Conservation (phyloP, 2,797 vertebrate species). For the Tympanoctomys barrerae region DNA sequence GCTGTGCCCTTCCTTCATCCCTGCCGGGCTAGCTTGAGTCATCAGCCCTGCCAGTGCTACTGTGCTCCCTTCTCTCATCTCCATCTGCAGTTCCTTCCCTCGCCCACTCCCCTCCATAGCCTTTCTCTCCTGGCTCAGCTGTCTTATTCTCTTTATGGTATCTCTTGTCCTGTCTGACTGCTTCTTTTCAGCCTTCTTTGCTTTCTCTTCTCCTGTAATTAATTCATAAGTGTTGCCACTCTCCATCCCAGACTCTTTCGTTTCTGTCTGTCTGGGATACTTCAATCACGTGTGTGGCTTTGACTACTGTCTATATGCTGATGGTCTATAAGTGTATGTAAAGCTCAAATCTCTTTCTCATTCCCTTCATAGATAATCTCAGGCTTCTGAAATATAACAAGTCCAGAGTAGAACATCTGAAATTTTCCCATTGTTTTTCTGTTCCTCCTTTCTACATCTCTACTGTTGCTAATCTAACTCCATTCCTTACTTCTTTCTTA, state of each 20-base stretch:
- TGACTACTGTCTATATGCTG: background rate
- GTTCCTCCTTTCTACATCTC: background rate
- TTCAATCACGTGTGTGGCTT: background rate
- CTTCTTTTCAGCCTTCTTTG: background rate
- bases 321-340: background rate
- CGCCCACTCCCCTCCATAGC: background rate
- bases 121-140: background rate
- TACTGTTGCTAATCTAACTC: background rate
- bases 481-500: background rate
- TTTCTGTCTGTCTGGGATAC: background rate
- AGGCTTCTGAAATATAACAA: background rate
- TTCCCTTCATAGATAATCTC: background rate
- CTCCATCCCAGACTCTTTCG: background rate
- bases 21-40: background rate
- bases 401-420: background rate
- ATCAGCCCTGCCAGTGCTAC: background rate
- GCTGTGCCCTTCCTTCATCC: background rate
- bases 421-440: background rate
- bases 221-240: background rate
- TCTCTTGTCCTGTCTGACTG: background rate
- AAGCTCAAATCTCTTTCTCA: background rate
- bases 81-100: background rate
- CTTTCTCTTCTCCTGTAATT: background rate
- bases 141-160: background rate
- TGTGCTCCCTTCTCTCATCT: background rate